Percentiles rank a stretch among this genome's conserved stretches.
phyloP scores from a whole-genome alignment of 2,797 vertebrate species.

The Acanthopagrus latus region DNA sequence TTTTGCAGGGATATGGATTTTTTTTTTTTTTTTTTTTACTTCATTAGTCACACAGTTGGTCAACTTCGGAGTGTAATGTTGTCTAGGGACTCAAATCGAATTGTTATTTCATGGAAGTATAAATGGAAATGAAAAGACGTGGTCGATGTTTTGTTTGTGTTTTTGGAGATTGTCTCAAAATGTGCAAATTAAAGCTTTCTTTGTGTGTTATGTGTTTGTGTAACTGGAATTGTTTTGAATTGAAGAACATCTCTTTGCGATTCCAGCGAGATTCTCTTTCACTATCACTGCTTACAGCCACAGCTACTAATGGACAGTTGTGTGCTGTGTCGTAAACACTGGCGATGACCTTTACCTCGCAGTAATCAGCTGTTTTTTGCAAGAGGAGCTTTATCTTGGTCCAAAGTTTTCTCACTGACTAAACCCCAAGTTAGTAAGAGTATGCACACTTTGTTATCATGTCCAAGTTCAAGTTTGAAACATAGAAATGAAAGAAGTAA shows the following conservation, averaged over 20 bases:
- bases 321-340: not conserved
- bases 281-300: not conserved
- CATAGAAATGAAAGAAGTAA: not conserved
- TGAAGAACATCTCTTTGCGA: not conserved
- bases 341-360: not conserved
- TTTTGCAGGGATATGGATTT: not conserved
- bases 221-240: not conserved
- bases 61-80: not conserved
- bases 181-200: too few species aligned
- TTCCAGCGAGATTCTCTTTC: not conserved
- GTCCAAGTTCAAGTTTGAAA: not conserved
- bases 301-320: not conserved
- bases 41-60: not conserved
- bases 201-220: conserved; percentile 2
- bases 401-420: not conserved
- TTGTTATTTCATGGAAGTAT: not conserved
- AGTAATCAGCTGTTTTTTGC: conserved; percentile 5
- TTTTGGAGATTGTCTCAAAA: not conserved
- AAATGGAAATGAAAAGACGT: not conserved
- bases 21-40: not conserved
- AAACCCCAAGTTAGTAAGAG: not conserved
- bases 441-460: not conserved
- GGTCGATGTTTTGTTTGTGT: not conserved
- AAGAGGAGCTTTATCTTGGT: not conserved
- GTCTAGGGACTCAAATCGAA: not conserved